Evolutionary conservation across 2,888 invertebrate genomes (phyloP), one percentile per base, ranked within the genome.

Genomic region (Odontocolon sp.): DNA sequence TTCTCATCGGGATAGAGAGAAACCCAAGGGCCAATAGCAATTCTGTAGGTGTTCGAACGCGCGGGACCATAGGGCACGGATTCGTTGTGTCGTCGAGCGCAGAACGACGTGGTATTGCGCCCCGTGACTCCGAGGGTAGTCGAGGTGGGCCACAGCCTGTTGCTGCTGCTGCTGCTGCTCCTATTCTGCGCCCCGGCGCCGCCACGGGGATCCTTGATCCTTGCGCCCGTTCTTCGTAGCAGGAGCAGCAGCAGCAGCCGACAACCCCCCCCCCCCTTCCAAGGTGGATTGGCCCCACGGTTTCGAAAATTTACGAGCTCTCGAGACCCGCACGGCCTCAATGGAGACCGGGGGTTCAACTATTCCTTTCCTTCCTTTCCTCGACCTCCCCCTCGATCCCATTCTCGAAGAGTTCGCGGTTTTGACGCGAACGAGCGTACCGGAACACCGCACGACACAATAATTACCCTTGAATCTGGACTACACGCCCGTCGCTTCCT

Each of bases 171-270:
- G n/a, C 80, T 80, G 79, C 59, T 77, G 80, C 54, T 71, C 45
- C n/a, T n/a, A n/a, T 64, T 47, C 28, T 63, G 68, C 64, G 57
- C 57, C 63, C 75, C 38, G 80, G 84, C 82, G 84, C 75, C 86
- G 84, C 88, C 81, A 86, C 85, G 80, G 85, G 87, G 86, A 88
- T 88, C 83, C 87, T 87, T 87, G 87, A 87, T 87, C 87, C 87
- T 87, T 84, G 81, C 83, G 82, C 84, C 80, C 77, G 79, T 79
- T 80, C 76, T 78, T 80, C 78, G 71, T 73, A 70, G 54, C 45
- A 69, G 73, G 26, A 73, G 64, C 26, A 50, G 64, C 36, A 52
- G 50, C 61, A 68, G 63, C 63, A 45, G 40, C 63, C 45, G 54
- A 80, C 85, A 82, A 83, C 83, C 82, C 81, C 81, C 79, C 70